Percentiles rank a stretch among this genome's conserved stretches.
These are phyloP conservation scores for Polia nebulosa DNA, from an alignment of 2,888 invertebrate species.

Conservation along the genomic window DNA sequence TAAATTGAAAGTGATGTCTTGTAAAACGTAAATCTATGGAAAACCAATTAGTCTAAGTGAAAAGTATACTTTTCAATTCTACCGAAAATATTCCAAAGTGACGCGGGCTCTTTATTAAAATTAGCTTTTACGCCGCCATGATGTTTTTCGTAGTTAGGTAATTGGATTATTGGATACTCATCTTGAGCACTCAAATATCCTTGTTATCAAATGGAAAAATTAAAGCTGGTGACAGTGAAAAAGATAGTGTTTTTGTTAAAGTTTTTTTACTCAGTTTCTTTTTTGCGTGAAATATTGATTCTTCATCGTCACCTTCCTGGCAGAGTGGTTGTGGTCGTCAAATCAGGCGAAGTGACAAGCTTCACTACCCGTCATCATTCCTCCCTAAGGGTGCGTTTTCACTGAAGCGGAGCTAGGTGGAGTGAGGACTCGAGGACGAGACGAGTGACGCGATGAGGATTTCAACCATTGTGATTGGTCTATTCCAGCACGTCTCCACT, in stretches of 20 bases:
- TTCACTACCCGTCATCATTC: too few species aligned
- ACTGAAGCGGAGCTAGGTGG: too few species aligned
- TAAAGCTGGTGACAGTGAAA: neutral
- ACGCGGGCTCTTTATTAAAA: slow-evolving; percentile 73
- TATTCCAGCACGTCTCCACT: too few species aligned
- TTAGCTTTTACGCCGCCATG: slow-evolving; percentile 69
- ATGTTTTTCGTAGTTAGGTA: slow-evolving; percentile 62
- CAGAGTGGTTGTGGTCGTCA: too few species aligned
- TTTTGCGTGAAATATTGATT: too few species aligned
- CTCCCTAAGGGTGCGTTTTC: too few species aligned
- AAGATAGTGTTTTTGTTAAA: neutral
- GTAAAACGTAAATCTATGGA: slow-evolving; percentile 59
- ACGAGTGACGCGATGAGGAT: too few species aligned
- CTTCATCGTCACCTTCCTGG: too few species aligned
- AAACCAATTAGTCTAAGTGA: slow-evolving; percentile 73
- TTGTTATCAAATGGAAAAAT: slow-evolving; percentile 27
- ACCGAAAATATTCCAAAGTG: slow-evolving; percentile 69
- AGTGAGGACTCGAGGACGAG: too few species aligned
- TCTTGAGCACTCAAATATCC: slow-evolving; percentile 34
- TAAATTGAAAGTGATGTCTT: slow-evolving; percentile 48
- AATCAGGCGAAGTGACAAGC: too few species aligned
- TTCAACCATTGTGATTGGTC: too few species aligned
- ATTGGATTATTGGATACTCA: slow-evolving; percentile 72
- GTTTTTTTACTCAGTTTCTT: neutral
- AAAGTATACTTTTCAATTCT: slow-evolving; percentile 77